Evolutionary conservation across 2,113 vertebrate genomes (phyloP).

Genomic region (Chionomys nivalis): DNA sequence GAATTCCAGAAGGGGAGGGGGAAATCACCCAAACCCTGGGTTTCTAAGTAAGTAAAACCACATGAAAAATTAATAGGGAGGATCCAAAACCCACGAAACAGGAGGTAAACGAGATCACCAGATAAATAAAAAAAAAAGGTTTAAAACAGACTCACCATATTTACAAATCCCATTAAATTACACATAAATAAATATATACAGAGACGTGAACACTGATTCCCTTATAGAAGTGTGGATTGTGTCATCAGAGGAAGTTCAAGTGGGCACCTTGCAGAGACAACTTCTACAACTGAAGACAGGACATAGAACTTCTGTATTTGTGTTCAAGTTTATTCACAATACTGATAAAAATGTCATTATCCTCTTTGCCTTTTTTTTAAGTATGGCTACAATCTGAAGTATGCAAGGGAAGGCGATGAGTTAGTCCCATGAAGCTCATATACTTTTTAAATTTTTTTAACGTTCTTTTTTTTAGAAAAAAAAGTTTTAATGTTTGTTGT

Average conservation of each 20-base stretch:
- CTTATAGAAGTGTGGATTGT: conserved; percentile 97
- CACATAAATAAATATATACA: conserved; percentile 99
- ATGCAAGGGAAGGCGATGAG: conserved; percentile 92
- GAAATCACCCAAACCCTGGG: conserved; percentile 91
- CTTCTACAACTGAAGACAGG: conserved; percentile 95
- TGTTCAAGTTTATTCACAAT: conserved; percentile 99
- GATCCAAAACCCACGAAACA: conserved; percentile 99
- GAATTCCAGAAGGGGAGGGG: conserved; percentile 91
- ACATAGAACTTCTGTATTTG: conserved; percentile 94
- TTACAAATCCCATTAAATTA: conserved; percentile 99
- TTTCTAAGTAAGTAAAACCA: conserved; percentile 98
- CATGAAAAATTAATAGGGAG: conserved; percentile 97
- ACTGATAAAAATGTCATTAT: conserved; percentile 97
- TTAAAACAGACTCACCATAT: conserved; percentile 99
- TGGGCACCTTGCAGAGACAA: conserved; percentile 91
- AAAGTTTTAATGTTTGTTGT: conserved; percentile 81
- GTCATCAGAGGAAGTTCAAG: conserved; percentile 97
- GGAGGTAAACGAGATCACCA: conserved; percentile 98
- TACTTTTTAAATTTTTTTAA: conserved; percentile 77
- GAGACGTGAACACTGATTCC: conserved; percentile 99
- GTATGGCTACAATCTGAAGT: conserved; percentile 96
- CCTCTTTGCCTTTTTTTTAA: conserved; percentile 88
- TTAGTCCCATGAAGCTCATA: conserved; percentile 95
- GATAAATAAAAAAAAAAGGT: conserved; percentile 99
- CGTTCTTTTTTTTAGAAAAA: conserved; percentile 79